Conservation (phyloP, 2,888 invertebrate genomes). For the Balanococcus diminutus region DNA sequence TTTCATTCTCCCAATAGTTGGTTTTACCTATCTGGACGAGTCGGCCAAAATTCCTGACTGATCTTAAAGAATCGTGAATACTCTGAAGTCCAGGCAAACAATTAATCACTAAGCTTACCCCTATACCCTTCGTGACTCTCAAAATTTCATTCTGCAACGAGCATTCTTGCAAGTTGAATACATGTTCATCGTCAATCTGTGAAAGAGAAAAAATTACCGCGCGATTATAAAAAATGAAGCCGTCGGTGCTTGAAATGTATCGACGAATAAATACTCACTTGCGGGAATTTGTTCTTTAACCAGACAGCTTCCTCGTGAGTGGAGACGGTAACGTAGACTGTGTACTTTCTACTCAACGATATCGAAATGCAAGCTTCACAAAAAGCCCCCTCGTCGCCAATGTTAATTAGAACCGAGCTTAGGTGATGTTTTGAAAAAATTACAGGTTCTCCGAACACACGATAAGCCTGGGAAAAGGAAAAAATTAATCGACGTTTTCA, state of each 20-base stretch:
- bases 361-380: conserved; percentile 51
- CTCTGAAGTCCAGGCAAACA: neutral
- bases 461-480: conserved; percentile 56
- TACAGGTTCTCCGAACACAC: neutral
- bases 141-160: neutral
- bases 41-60: neutral
- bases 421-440: neutral
- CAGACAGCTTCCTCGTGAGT: conserved; percentile 34
- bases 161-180: neutral
- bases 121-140: neutral
- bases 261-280: conserved; percentile 28
- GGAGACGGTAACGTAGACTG: conserved; percentile 48
- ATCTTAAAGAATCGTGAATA: neutral
- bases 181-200: neutral
- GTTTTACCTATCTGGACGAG: neutral
- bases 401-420: neutral
- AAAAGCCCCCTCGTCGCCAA: conserved; percentile 27
- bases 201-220: neutral
- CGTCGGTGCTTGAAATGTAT: too few relatives aligned
- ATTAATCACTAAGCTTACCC: neutral
- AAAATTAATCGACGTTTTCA: too few relatives aligned
- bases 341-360: conserved; percentile 36
- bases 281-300: conserved; percentile 51
- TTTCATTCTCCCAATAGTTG: neutral
- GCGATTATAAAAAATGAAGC: neutral